Percentiles rank a stretch among this genome's conserved stretches.
Evolutionary conservation across 2,888 invertebrate genomes (phyloP).

Genomic region (Leistus spinibarbis): DNA sequence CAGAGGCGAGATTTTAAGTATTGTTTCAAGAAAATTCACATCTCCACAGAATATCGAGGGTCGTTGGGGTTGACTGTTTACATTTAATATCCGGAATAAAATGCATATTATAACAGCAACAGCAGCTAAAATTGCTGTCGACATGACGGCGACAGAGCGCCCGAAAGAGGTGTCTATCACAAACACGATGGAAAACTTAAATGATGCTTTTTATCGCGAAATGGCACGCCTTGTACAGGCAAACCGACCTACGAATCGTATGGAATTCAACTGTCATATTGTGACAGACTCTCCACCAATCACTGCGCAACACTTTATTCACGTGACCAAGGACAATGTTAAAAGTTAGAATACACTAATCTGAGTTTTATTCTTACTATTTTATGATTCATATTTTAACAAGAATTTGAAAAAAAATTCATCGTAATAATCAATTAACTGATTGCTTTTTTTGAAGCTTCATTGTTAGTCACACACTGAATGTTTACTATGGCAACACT

Average conservation of each 20-base stretch:
- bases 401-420: neutral
- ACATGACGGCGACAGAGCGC: conserved; percentile 63
- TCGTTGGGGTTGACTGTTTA: conserved; percentile 80
- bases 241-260: conserved; percentile 20
- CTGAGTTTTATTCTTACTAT: conserved; percentile 11
- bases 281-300: conserved; percentile 30
- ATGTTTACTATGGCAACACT: neutral
- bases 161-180: conserved; percentile 43
- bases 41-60: conserved; percentile 80
- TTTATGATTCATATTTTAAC: conserved; percentile 22
- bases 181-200: conserved; percentile 41
- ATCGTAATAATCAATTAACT: neutral
- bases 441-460: neutral
- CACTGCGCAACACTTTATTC: neutral
- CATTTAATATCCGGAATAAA: conserved; percentile 82
- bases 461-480: neutral
- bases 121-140: conserved; percentile 79
- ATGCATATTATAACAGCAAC: conserved; percentile 83
- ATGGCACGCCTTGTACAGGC: conserved; percentile 40
- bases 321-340: conserved; percentile 6
- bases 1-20: conserved; percentile 79
- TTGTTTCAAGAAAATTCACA: conserved; percentile 75
- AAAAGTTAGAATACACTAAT: conserved; percentile 8
- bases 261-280: conserved; percentile 29
- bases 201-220: conserved; percentile 22